Base-by-base conservation (phyloP, 2,797 vertebrate genomes). In the Orientallactaga sibirica region DNA sequence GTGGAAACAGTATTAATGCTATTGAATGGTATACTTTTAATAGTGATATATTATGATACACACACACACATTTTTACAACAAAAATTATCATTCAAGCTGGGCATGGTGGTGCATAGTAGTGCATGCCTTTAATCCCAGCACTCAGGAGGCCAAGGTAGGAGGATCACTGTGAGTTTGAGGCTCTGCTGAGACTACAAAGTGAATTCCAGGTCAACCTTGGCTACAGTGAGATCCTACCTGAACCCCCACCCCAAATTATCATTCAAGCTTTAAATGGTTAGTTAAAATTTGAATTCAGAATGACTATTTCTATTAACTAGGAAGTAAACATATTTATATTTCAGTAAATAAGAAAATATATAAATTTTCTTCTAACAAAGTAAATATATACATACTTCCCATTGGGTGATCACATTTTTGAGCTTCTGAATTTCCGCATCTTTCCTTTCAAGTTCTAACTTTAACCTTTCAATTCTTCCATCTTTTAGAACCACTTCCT, bases 371-470 rank as follows among this genome's bases (percentile, higher is more conserved):
- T 61, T 86, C 71, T 80, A 74, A 3, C 83, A 43, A 12, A 91
- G 62, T 87, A 90, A 95, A 29, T 62, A 43, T 58, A 66, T 90
- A 98, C 98, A 96, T 96, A 99, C 99, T 99, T 99, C 99, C 99
- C 99, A 99, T 70, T 99, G 98, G 95, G 98, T 98, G 95, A 99
- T 98, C 74, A 97, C 98, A 96, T 98, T 99, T 98, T 99, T 99
- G 87, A 99, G 96, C 93, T 99, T 98, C 66, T 98, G 97, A 20
- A 99, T 99, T 98, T 99, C 99, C 95, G 97, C 96, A 96, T 99
- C 99, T 98, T 99, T 99, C 98, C 99, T 99, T 98, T 99, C 99
- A 97, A 99, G 98, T 62, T 99, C 99, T 3, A 99, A 98, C 95
- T 99, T 99, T 94, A 99, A 97, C 97, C 98, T 98, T 97, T 99